Percentiles rank a stretch among this genome's conserved stretches.
These are phyloP conservation scores for Hypotaenidia philippensis DNA, from an alignment of 2,797 vertebrate species.

Conservation along the genomic window DNA sequence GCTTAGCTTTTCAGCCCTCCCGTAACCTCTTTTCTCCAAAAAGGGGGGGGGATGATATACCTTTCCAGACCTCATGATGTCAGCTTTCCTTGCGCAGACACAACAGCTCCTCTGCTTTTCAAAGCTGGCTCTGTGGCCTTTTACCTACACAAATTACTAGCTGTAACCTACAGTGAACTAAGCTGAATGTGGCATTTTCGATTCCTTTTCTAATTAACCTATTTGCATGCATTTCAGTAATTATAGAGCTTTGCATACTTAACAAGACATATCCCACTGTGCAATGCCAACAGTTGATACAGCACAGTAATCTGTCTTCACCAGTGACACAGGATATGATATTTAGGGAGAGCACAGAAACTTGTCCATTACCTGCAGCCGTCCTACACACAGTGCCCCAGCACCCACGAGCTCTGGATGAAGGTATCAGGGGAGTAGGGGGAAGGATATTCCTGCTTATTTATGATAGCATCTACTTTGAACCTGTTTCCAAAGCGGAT, in stretches of 20 bases:
- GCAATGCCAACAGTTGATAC: rapidly evolving
- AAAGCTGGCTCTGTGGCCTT: not conserved
- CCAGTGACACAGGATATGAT: not conserved
- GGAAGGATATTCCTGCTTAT: not conserved
- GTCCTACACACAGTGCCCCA: not conserved
- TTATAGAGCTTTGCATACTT: constrained; percentile 14
- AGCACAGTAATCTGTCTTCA: not conserved
- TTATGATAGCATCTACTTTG: not conserved
- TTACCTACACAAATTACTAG: constrained; percentile 1
- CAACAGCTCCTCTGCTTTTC: not conserved
- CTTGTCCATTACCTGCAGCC: too few species aligned
- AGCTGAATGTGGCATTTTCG: not conserved
- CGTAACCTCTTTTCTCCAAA: not conserved
- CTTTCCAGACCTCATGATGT: not conserved
- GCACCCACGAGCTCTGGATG: not conserved
- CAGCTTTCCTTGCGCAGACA: not conserved
- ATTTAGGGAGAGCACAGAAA: not conserved
- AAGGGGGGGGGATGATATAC: too few species aligned
- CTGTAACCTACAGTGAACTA: not conserved
- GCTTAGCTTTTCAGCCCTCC: not conserved
- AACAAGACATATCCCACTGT: not conserved
- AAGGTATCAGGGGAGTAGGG: not conserved
- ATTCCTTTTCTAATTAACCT: constrained; percentile 52
- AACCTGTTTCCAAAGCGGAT: not conserved
- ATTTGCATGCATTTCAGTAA: constrained; percentile 30